phyloP scores from a whole-genome alignment of 2,888 invertebrate genomes.

The Cataglyphis altisquamis region DNA sequence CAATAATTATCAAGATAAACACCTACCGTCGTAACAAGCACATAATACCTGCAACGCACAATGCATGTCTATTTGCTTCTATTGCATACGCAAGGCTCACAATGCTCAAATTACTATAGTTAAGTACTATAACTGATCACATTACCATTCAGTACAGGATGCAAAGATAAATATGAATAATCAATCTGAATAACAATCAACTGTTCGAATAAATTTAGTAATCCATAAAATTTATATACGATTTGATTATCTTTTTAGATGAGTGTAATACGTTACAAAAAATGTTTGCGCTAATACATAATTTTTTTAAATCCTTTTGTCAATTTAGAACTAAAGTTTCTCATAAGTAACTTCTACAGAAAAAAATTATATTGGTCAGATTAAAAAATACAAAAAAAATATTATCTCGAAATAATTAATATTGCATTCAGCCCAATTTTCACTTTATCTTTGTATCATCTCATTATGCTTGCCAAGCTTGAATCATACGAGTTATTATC shows the following conservation, averaged over 20 bases:
- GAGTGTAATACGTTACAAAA: background rate
- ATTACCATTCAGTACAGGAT: constrained; percentile 62
- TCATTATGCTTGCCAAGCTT: background rate
- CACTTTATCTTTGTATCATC: constrained; percentile 7
- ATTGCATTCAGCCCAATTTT: background rate
- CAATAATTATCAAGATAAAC: constrained; percentile 34
- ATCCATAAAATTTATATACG: background rate
- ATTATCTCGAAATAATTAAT: background rate
- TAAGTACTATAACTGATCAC: constrained; percentile 58
- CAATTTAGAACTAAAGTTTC: background rate
- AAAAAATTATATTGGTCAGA: background rate
- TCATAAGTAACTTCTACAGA: background rate
- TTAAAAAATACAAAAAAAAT: background rate
- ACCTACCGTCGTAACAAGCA: constrained; percentile 15
- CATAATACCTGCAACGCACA: constrained; percentile 33
- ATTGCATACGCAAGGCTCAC: constrained; percentile 53
- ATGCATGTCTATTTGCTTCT: constrained; percentile 33
- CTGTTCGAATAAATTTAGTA: background rate
- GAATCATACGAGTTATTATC: constrained; percentile 16
- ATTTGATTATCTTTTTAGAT: background rate
- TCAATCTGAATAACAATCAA: constrained; percentile 13
- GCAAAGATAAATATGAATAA: constrained; percentile 29
- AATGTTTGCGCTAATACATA: background rate
- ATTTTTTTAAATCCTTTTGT: background rate
- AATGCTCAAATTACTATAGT: constrained; percentile 60